Base-by-base conservation (phyloP, 1,140 invertebrate genomes). In the Penaeus vannamei region DNA sequence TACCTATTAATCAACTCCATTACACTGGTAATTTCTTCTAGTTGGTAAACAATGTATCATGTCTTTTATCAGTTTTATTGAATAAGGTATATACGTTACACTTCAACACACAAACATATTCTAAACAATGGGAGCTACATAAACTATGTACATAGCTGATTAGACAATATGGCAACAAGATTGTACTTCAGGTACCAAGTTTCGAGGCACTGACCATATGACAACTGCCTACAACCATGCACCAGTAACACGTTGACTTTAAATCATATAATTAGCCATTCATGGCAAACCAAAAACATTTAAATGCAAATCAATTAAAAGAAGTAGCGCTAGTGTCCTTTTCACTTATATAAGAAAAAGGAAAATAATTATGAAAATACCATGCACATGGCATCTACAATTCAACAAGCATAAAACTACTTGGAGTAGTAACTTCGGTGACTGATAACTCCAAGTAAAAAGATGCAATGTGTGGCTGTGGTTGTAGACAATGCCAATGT, bases 111-210 rank as follows among this genome's bases (percentile, higher is more conserved):
- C 72, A 76, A 29, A 76, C 42, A 76, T 36, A 32, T 76, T 32
- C 29, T 20, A 76, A 76, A 76, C 72, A 76, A 14, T 29, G 42
- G 42, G 42, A 76, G 72, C 72, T 76, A 76, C 72, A 76, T 36
- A 76, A 20, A 32, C 29, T 76, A 76, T 76, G 26, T 76, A 76
- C 72, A 76, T 76, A 76, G 72, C 42, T 29, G 81, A 83, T 77
- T 83, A 83, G 82, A 83, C 81, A 66, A 85, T 89, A 89, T 89
- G 88, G 88, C 88, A 89, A 85, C 88, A 89, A 89, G 59, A 89
- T 89, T 89, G 88, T 89, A 85, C 84, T 85, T 89, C 88, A 89
- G 88, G 88, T 89, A 89, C 88, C 88, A 89, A 53, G 77, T 85
- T 83, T 85, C 32, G 26, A 85, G 88, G 84, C 88, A 85, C 84